Evolutionary conservation across 2,797 vertebrate species (phyloP), one percentile per base, ranked within the genome.

Genomic region (Hippopotamyrus pictus): DNA sequence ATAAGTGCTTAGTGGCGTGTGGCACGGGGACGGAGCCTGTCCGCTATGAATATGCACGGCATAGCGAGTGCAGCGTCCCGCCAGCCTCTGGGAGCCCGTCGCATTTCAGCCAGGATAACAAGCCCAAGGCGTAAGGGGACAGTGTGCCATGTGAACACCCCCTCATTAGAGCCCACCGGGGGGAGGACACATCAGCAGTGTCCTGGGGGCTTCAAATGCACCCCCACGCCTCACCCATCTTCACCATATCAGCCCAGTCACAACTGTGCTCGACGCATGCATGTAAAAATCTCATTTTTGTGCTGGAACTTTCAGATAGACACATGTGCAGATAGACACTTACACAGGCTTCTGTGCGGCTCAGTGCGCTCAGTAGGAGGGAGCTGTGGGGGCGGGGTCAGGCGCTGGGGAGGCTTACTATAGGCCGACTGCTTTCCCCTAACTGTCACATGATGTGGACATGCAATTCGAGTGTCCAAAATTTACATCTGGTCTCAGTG

Each of bases 1-100:
- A 95, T 95, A 96, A 92, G 93, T 91, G 87, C 92, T 90, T 93
- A 90, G 86, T 90, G 90, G 94, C 92, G 93, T 94, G 93, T 93
- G 92, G 91, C 93, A 91, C 92, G 90, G 92, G 90, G 62, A 89
- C 83, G 17, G 44, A 33, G 2, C 22, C 89, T 90, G 50, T 46
- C 65, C 86, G 57, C 88, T 44, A 57, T 89, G 22, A 79, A 65
- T 69, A 48, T 44, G 90, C 89, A 90, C 83, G 90, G 88, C 85
- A 87, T 84, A 6, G 50, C 46, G 53, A 17, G 48, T 53, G n/a
- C 46, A 46, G 25, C 41, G 12, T 87, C 33, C 41, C 46, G 69
- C 87, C 69, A n/a, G 50, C 83, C 84, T 62, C 17, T 37, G 83
- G 51, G 46, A 48, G 65, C 73, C 8, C 7, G 19, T 22, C 29